Base-by-base conservation (phyloP, 1,140 invertebrate genomes). In the Caenorhabditis brenneri region DNA sequence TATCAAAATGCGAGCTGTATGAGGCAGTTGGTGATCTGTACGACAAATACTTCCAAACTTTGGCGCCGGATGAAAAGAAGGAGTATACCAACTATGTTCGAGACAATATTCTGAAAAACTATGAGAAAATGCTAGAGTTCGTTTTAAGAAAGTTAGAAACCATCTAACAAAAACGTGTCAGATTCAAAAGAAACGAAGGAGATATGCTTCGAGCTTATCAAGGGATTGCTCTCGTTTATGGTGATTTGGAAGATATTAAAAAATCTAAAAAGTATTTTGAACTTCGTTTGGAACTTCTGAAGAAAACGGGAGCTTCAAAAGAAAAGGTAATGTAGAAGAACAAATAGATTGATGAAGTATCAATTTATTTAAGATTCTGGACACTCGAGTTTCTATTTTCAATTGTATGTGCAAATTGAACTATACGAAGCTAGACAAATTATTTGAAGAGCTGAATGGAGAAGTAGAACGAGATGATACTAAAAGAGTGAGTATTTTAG, bases 121-220 rank as follows among this genome's bases (percentile, higher is more conserved):
- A 42, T 27, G 27, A 74, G n/a, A 74, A 74, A 74, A 74, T 74
- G 65, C 29, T 74, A 2, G 65, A 74, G 65, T 74, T 12, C 42
- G 65, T 74, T n/a, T 2, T 1, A 24, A 24, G 1, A 7, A 27
- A 24, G 19, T 12, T 10, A 12, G 0, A 0, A 29, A 10, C 1
- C 1, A 27, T 55, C 2, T n/a, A 12, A 27, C 24, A 7, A 9
- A 12, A 27, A 1, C 2, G n/a, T n/a, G n/a, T 55, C 10, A 74
- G 65, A 42, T 42, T 42, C 33, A 74, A 74, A 42, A 16, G 65
- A 24, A 74, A 74, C n/a, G 36, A 74, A 19, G 65, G 24, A 42
- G 65, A 74, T 42, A 22, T 4, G 5, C 36, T 74, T 39, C 65
- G 65, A 1, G 33, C 65, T 22, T 46, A 42, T 42, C 65, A 36